Base-by-base conservation (phyloP, 1,140 invertebrate species). In the Galendromus occidentalis region DNA sequence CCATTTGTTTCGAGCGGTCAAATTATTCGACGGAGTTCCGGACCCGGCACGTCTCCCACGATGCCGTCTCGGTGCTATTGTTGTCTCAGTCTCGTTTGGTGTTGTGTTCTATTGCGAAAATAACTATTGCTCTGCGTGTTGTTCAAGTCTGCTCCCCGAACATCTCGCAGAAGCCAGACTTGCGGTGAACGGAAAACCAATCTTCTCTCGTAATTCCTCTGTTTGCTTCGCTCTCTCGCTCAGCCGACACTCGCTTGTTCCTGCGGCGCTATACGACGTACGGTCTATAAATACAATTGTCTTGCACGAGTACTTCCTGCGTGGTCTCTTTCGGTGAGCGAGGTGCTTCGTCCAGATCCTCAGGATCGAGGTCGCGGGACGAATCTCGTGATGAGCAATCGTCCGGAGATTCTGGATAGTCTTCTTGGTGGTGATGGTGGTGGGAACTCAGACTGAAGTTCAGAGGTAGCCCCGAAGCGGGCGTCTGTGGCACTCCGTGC, bases 211-310 rank as follows among this genome's bases (percentile, higher is more conserved):
- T 9, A 4, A 14, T 59, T 22, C 51, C n/a, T 17, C 2, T 4
- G 51, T 29, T 18, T 59, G 1, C 14, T 29, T 59, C 22, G 14
- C 25, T 59, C 17, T 22, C 18, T 12, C 22, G 22, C 25, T 14
- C 14, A 14, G 25, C 1, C 25, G 14, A 59, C 33, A 20, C 18
- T 47, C 14, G 1, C 14, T 59, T 14, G 44, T 45, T 65, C n/a
- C n/a, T n/a, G n/a, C n/a, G n/a, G 25, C 28, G 14, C 65, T 69
- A 69, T 45, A 51, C 68, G 14, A 69, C 66, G 29, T 69, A 69
- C 14, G 68, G 68, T 64, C 68, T 67, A 44, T 69, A 69, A 12
- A 69, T 59, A 59, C 51, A 59, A 22, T 59, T 59, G 22, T 59
- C 33, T 4, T 14, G 25, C 2, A 25, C 51, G 14, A 59, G 22